Evolutionary conservation across 2,797 vertebrate genomes (phyloP).

Genomic region (Halcyon smyrnensis): DNA sequence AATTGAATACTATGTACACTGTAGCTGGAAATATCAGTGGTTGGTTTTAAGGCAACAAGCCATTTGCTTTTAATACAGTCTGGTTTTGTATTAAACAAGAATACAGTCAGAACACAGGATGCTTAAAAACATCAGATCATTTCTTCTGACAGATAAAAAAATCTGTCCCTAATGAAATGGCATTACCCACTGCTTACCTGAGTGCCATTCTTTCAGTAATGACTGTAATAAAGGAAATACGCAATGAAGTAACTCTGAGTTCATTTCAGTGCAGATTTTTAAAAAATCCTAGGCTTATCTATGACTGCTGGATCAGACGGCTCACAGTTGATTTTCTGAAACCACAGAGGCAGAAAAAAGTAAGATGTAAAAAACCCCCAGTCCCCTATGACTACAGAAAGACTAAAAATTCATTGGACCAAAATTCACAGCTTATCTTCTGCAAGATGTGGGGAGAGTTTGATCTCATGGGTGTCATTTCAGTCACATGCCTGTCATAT

Average conservation of each 20-base stretch:
- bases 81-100: background rate
- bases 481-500: background rate
- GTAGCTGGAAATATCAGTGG: background rate
- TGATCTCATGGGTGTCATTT: conserved; percentile 5
- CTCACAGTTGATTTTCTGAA: background rate
- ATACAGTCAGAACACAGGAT: background rate
- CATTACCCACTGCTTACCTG: background rate
- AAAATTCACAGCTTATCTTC: conserved; percentile 23
- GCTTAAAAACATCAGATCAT: background rate
- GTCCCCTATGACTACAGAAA: background rate
- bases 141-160: background rate
- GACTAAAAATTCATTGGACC: background rate
- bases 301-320: background rate
- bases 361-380: background rate
- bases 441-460: background rate
- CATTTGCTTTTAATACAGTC: background rate
- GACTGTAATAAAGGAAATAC: background rate
- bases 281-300: background rate
- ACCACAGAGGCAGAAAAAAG: background rate
- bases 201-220: background rate
- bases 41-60: background rate
- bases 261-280: background rate
- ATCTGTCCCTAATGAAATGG: background rate
- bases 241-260: background rate
- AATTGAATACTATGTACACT: background rate